A percentile compares a stretch with the other conserved stretches of the same genome.
These are phyloP conservation scores for Acanthosepion pharaonis DNA, from an alignment of 2,888 invertebrate species.

Conservation along the genomic window DNA sequence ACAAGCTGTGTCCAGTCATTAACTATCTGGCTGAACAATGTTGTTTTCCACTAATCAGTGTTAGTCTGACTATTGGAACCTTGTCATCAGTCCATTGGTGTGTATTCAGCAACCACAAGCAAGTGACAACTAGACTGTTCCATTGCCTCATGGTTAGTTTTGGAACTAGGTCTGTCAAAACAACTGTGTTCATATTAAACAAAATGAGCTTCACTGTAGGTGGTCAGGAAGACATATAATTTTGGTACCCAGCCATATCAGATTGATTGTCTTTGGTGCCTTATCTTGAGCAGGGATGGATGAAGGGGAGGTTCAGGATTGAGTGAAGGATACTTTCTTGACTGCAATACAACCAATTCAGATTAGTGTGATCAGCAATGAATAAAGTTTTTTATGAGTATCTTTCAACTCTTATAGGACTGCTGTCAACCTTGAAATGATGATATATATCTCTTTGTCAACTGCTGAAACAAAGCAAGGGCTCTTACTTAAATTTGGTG, in stretches of 20 bases:
- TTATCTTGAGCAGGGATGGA: background rate
- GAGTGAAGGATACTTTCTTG: background rate
- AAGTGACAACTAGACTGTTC: background rate
- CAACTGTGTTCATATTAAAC: background rate
- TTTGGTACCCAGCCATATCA: conserved; percentile 22
- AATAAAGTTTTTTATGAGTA: background rate
- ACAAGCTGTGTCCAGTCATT: conserved; percentile 9
- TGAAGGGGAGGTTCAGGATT: background rate
- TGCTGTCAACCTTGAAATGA: background rate
- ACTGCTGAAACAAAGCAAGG: background rate
- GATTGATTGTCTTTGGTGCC: conserved; percentile 21
- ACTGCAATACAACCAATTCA: background rate
- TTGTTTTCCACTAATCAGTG: background rate
- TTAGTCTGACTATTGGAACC: background rate
- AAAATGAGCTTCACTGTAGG: background rate
- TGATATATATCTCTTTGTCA: background rate
- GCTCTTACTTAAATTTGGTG: background rate
- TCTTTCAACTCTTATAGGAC: background rate
- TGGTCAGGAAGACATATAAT: conserved; percentile 25
- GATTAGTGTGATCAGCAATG: background rate
- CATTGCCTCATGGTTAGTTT: background rate
- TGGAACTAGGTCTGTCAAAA: conserved; percentile 9
- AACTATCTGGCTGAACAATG: background rate
- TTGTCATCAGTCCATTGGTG: background rate
- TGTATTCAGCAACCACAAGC: background rate